phyloP scores from a whole-genome alignment of 2,113 vertebrate species.

The Nanorana parkeri region DNA sequence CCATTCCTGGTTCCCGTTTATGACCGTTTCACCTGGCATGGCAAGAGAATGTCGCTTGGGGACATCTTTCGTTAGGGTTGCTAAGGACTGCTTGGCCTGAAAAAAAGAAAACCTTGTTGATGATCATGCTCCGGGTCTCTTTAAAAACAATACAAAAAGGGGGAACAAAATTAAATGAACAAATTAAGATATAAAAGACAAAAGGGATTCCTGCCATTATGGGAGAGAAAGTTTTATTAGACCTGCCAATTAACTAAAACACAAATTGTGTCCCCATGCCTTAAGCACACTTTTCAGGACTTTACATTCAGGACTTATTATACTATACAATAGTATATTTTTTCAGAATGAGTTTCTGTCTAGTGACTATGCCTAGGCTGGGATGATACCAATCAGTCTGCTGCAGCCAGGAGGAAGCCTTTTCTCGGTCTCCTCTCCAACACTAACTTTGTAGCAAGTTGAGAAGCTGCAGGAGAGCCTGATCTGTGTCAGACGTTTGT shows the following conservation, averaged over 20 bases:
- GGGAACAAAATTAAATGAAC: conserved; percentile 1
- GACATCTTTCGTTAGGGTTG: conserved; percentile 95
- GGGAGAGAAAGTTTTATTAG: background rate
- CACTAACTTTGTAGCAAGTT: too few relatives aligned
- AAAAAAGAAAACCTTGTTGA: conserved; percentile 30
- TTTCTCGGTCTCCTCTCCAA: too few relatives aligned
- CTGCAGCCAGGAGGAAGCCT: too few relatives aligned
- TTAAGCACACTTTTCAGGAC: too few relatives aligned
- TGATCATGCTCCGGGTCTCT: background rate
- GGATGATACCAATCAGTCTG: too few relatives aligned
- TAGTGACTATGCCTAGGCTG: too few relatives aligned
- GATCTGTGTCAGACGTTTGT: too few relatives aligned
- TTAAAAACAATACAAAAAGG: background rate
- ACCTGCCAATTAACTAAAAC: background rate
- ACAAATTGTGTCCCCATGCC: background rate
- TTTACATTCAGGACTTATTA: too few relatives aligned
- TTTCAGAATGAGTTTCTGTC: too few relatives aligned
- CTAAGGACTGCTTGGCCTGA: conserved; percentile 97
- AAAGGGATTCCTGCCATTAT: background rate
- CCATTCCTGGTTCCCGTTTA: conserved; percentile 99
- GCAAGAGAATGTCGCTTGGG: conserved; percentile 95
- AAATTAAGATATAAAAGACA: conserved; percentile 15
- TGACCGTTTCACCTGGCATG: conserved; percentile 93
- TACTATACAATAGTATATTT: too few relatives aligned
- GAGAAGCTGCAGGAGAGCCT: too few relatives aligned